These are phyloP conservation scores for Baronia brevicornis DNA, from an alignment of 2,888 invertebrate species.

Conservation along the genomic window DNA sequence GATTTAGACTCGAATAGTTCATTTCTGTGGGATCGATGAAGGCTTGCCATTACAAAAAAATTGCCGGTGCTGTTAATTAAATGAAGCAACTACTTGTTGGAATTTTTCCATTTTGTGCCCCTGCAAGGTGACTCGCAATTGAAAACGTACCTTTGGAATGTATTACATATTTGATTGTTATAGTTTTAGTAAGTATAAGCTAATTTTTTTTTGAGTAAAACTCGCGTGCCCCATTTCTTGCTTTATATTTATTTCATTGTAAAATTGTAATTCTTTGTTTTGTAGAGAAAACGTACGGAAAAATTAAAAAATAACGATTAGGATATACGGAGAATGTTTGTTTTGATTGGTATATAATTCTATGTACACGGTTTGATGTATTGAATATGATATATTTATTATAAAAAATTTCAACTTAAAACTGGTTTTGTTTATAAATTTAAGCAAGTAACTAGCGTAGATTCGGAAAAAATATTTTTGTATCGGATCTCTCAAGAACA, in stretches of 20 bases:
- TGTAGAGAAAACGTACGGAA: constrained; percentile 10
- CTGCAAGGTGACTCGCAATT: too few relatives aligned
- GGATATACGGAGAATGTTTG: too few relatives aligned
- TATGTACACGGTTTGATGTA: too few relatives aligned
- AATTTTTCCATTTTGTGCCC: constrained; percentile 20
- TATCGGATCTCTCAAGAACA: not conserved
- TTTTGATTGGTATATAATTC: constrained; percentile 3
- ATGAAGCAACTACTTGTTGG: constrained; percentile 17
- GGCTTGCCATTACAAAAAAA: constrained; percentile 43
- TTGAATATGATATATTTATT: too few relatives aligned
- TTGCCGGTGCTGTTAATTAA: constrained; percentile 12
- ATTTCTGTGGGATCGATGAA: constrained; percentile 26
- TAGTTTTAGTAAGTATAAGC: constrained; percentile 27
- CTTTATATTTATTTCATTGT: constrained; percentile 54
- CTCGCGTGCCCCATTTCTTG: constrained; percentile 59
- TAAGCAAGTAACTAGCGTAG: too few relatives aligned
- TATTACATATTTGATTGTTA: constrained; percentile 24
- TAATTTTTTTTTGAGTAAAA: constrained; percentile 52
- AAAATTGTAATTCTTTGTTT: constrained; percentile 15
- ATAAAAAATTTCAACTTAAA: too few relatives aligned
- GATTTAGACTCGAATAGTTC: constrained; percentile 44
- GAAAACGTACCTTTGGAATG: too few relatives aligned
- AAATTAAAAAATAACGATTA: not conserved
- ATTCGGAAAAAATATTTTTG: not conserved
- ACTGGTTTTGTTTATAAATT: too few relatives aligned